Conservation (phyloP, 2,797 vertebrate genomes). For the Megalops cyprinoides region DNA sequence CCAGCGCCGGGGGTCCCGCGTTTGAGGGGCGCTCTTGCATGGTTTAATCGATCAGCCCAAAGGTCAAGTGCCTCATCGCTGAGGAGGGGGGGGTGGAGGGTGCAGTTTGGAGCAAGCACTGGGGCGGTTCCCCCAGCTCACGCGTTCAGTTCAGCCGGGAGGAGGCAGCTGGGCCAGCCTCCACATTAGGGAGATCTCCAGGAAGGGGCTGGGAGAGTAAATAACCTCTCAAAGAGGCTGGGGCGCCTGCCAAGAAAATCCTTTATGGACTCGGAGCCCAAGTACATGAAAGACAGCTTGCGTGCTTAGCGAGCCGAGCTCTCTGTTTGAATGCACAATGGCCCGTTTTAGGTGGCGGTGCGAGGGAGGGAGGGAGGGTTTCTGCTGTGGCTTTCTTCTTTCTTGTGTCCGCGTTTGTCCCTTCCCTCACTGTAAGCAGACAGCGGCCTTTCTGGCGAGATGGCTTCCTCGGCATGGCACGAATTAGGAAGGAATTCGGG, state of each 20-base stretch:
- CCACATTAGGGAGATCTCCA: neutral
- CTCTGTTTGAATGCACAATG: neutral
- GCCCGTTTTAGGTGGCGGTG: neutral
- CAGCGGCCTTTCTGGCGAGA: neutral
- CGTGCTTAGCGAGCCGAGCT: neutral
- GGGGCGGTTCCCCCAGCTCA: too few species aligned
- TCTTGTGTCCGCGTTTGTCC: neutral
- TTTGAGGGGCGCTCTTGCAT: too few species aligned
- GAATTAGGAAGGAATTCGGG: neutral
- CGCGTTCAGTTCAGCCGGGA: neutral
- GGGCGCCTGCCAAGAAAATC: neutral
- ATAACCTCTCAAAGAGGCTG: neutral
- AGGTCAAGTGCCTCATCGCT: too few species aligned
- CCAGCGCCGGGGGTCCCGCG: too few species aligned
- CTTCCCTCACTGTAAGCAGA: neutral
- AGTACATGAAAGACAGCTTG: neutral
- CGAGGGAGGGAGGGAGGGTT: neutral
- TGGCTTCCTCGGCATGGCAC: neutral
- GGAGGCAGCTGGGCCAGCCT: neutral
- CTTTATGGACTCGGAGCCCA: neutral
- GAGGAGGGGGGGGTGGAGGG: too few species aligned
- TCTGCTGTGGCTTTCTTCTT: conserved; percentile 1
- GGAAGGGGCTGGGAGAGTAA: neutral
- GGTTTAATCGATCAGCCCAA: too few species aligned
- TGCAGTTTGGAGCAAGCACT: too few species aligned